These are phyloP conservation scores for Entosphenus tridentatus DNA, from an alignment of 2,113 vertebrate species.

Conservation along the genomic window DNA sequence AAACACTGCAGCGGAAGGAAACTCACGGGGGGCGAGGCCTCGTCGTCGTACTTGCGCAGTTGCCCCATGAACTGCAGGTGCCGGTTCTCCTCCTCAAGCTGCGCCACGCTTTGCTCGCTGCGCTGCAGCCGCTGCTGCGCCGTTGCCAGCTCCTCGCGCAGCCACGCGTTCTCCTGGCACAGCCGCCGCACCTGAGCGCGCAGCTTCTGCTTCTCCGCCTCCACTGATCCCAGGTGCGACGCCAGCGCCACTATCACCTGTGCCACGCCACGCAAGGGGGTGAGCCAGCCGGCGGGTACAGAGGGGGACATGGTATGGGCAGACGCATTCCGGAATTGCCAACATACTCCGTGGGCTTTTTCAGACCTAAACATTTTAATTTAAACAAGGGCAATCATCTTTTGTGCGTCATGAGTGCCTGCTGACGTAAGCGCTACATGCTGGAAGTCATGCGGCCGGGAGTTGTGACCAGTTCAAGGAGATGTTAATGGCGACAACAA, in stretches of 20 bases:
- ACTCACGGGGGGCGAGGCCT: background rate
- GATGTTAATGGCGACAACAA: too few relatives aligned
- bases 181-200: constrained; percentile 1
- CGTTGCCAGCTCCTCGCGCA: constrained; percentile 1
- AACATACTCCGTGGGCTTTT: too few relatives aligned
- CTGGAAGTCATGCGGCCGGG: too few relatives aligned
- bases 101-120: background rate
- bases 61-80: constrained; percentile 1
- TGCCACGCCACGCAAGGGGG: too few relatives aligned
- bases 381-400: too few relatives aligned
- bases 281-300: too few relatives aligned
- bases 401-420: too few relatives aligned
- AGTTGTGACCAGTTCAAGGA: too few relatives aligned
- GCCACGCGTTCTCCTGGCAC: constrained; percentile 5
- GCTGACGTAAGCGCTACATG: too few relatives aligned
- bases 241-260: constrained; percentile 5
- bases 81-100: constrained; percentile 2
- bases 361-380: too few relatives aligned
- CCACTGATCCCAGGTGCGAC: background rate
- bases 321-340: too few relatives aligned
- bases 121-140: background rate
- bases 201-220: constrained; percentile 6
- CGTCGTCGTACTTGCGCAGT: constrained; percentile 2
- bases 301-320: too few relatives aligned
- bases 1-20: background rate